Evolutionary conservation across 1,140 invertebrate genomes (phyloP), one percentile per base, ranked within the genome.

Genomic region (Atopsyche davidsoni): DNA sequence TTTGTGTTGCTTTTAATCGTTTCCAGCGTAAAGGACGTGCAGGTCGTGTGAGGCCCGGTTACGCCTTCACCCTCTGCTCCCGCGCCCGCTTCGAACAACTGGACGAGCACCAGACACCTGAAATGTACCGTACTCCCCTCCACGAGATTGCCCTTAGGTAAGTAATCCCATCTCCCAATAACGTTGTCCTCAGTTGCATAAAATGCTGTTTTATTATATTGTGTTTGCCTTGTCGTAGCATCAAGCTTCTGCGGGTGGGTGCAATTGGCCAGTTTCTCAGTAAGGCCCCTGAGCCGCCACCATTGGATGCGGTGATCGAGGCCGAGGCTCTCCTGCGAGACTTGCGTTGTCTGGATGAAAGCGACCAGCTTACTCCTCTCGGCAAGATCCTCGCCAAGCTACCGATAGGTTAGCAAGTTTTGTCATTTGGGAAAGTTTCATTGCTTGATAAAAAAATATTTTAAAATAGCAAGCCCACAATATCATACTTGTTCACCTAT

Each of bases 71-170:
- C 60, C 70, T 96, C 4, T 95, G 87, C 61, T 89, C 88, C 0
- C 70, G 75, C 46, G 81, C 85, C 0, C 72, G 89, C 14, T 90
- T 69, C 61, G 71, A 81, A 0, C 82, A 78, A 44, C 71, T 96
- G 38, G 92, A 96, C 7, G 87, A 96, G 59, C 89, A 95, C 60
- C 84, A 91, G 63, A 94, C 89, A 0, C 92, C 93, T 0, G 94
- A 97, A 75, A 97, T 97, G 79, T 95, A 96, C 70, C 77, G 94
- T 41, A 96, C 92, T 2, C 94, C 94, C 0, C 73, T 97, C 2
- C 93, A 97, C 63, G 93, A 97, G 64, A 70, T 93, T 31, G 85
- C 87, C 0, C 72, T 93, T 11, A 86, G 83, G 50, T 64, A 69
- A 68, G 40, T 14, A 31, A 10, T 0, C 19, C 38, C 7, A 35